Evolutionary conservation across 2,888 invertebrate species (phyloP).

Genomic region (Zeuzera pyrina): DNA sequence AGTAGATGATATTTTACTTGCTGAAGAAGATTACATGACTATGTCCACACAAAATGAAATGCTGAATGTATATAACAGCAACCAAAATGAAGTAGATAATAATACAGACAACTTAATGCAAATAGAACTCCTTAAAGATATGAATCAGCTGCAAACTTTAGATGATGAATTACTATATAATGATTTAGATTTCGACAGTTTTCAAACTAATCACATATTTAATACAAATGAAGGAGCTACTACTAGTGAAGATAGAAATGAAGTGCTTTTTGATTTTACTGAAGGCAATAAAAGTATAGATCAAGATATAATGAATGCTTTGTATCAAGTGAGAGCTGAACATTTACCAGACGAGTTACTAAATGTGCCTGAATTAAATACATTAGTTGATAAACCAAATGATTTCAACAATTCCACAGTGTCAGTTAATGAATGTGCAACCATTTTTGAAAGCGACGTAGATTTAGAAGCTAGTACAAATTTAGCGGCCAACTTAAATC

Average conservation of each 20-base stretch:
- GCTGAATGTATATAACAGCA: slow-evolving; percentile 29
- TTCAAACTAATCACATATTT: slow-evolving; percentile 50
- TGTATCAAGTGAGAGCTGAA: slow-evolving; percentile 43
- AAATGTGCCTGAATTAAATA: slow-evolving; percentile 31
- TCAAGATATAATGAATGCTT: slow-evolving; percentile 51
- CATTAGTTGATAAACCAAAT: slow-evolving; percentile 20
- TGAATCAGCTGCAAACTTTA: slow-evolving; percentile 52
- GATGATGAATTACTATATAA: slow-evolving; percentile 59
- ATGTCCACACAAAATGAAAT: slow-evolving; percentile 42
- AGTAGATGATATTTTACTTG: slow-evolving; percentile 59
- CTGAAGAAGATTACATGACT: slow-evolving; percentile 57
- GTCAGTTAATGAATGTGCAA: slow-evolving; percentile 54
- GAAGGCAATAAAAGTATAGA: slow-evolving; percentile 42
- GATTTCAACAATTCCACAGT: slow-evolving; percentile 25
- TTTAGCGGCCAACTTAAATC: slow-evolving; percentile 60
- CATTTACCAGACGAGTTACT: slow-evolving; percentile 45
- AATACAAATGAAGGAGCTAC: slow-evolving; percentile 34
- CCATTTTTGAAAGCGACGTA: slow-evolving; percentile 63
- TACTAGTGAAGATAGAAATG: slow-evolving; percentile 44
- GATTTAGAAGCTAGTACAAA: slow-evolving; percentile 62
- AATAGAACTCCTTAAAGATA: slow-evolving; percentile 57
- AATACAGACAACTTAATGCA: slow-evolving; percentile 47
- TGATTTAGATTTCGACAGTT: slow-evolving; percentile 56
- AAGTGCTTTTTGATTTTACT: slow-evolving; percentile 45
- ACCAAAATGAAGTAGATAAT: slow-evolving; percentile 24